These are phyloP conservation scores for Collichthys lucidus DNA, from an alignment of 2,113 vertebrate species.

Conservation along the genomic window DNA sequence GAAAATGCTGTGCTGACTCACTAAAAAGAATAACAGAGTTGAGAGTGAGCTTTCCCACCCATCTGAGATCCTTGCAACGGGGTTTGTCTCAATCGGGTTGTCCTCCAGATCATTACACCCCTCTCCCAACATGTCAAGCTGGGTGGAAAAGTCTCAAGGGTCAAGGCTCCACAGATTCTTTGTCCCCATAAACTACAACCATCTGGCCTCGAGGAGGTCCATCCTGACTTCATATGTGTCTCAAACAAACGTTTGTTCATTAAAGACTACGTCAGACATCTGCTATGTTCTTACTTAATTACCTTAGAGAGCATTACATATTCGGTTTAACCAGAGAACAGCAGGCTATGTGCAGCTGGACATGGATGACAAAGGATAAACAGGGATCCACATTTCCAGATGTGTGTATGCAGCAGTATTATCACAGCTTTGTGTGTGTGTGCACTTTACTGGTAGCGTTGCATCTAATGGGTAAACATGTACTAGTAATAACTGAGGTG, in stretches of 20 bases:
- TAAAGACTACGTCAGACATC: constrained; percentile 49
- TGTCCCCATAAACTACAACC: constrained; percentile 62
- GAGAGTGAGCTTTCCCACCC: constrained; percentile 26
- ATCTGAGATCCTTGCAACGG: constrained; percentile 5
- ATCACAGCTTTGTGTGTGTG: constrained; percentile 24
- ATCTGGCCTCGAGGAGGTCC: constrained; percentile 61
- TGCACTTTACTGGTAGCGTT: constrained; percentile 52
- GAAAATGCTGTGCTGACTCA: constrained; percentile 2
- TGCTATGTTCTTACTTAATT: constrained; percentile 56
- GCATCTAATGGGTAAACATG: constrained; percentile 18
- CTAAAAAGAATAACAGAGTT: neutral
- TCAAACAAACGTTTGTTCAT: constrained; percentile 40
- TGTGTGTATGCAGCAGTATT: constrained; percentile 39
- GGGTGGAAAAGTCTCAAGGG: constrained; percentile 48
- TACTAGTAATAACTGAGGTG: constrained; percentile 12
- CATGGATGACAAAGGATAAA: constrained; percentile 34
- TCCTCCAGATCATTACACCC: constrained; percentile 31
- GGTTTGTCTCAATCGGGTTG: neutral
- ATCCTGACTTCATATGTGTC: constrained; percentile 26
- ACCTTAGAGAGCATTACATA: constrained; percentile 61
- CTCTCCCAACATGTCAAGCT: constrained; percentile 18
- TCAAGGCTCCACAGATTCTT: constrained; percentile 61
- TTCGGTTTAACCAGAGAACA: constrained; percentile 20
- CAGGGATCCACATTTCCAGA: constrained; percentile 49
- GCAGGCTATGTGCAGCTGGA: constrained; percentile 45